A percentile compares a stretch with the other conserved stretches of the same genome.
These are phyloP conservation scores for Ophiothrix spiculata DNA, from an alignment of 35 echinoderm and acorn worm species.

Conservation along the genomic window DNA sequence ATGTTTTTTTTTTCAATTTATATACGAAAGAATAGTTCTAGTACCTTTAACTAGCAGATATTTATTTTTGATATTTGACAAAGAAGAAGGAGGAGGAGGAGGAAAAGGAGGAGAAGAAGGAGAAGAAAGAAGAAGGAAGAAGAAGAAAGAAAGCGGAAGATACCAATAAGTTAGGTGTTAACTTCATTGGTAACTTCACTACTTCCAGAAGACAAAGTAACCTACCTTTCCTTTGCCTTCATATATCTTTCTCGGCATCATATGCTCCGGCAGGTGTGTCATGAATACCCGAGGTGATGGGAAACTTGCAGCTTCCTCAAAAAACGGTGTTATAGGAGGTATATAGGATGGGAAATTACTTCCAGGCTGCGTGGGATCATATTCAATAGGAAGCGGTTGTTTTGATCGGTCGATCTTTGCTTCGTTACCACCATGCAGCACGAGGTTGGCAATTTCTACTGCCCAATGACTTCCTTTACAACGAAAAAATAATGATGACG, in stretches of 20 bases:
- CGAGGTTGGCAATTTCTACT: slow-evolving; percentile 19
- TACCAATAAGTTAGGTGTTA: too few species aligned
- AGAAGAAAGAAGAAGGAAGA: too few species aligned
- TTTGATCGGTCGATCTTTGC: neutral
- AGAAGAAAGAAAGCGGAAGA: too few species aligned
- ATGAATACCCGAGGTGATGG: slow-evolving; percentile 13
- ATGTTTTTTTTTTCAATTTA: too few species aligned
- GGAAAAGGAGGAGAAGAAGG: too few species aligned
- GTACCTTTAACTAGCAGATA: too few species aligned
- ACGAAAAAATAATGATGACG: neutral
- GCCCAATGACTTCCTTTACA: slow-evolving; percentile 27
- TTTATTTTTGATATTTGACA: too few species aligned
- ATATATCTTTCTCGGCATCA: neutral
- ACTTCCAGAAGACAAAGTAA: too few species aligned
- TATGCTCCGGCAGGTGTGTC: slow-evolving; percentile 18
- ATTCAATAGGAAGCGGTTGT: slow-evolving; percentile 11
- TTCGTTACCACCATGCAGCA: neutral
- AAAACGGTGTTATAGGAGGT: neutral
- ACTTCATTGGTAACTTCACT: too few species aligned
- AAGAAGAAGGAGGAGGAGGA: too few species aligned
- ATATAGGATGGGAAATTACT: neutral
- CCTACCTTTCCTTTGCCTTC: slow-evolving; percentile 36
- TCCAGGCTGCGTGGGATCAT: neutral
- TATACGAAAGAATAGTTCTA: too few species aligned
- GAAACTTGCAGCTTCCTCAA: neutral